These are phyloP conservation scores for Pygoscelis adeliae DNA, from an alignment of 2,113 vertebrate species.

Conservation along the genomic window DNA sequence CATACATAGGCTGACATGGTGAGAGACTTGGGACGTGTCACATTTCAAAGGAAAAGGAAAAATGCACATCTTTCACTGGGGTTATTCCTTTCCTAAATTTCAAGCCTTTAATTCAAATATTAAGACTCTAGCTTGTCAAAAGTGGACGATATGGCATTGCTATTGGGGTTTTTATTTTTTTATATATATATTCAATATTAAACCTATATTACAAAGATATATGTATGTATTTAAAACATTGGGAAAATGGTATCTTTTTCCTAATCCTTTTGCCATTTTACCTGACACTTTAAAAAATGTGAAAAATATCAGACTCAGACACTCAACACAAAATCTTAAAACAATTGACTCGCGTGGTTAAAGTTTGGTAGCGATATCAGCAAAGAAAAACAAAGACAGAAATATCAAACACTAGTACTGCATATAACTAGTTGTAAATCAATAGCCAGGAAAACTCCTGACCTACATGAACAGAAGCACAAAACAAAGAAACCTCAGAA, in stretches of 20 bases:
- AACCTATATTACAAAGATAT: background rate
- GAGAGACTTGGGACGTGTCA: background rate
- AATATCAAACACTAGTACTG: background rate
- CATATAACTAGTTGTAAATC: background rate
- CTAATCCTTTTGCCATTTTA: constrained; percentile 2
- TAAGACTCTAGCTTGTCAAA: background rate
- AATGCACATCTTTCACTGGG: background rate
- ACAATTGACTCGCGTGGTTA: background rate
- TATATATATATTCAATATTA: background rate
- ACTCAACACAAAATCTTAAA: background rate
- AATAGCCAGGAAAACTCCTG: constrained; percentile 42
- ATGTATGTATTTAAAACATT: background rate
- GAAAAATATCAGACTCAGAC: background rate
- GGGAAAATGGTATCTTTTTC: background rate
- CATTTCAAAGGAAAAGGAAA: background rate
- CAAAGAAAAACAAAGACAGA: constrained; percentile 1
- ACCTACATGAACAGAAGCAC: constrained; percentile 50
- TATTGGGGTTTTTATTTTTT: background rate
- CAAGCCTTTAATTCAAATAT: background rate
- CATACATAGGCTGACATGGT: background rate
- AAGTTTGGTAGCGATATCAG: background rate
- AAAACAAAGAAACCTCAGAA: constrained; percentile 43
- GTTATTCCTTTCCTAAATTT: background rate
- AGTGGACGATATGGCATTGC: background rate
- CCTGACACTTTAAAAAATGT: background rate